Percentiles rank a stretch among this genome's conserved stretches.
Evolutionary conservation across 2,888 invertebrate genomes (phyloP).

Genomic region (Dicycla oo): DNA sequence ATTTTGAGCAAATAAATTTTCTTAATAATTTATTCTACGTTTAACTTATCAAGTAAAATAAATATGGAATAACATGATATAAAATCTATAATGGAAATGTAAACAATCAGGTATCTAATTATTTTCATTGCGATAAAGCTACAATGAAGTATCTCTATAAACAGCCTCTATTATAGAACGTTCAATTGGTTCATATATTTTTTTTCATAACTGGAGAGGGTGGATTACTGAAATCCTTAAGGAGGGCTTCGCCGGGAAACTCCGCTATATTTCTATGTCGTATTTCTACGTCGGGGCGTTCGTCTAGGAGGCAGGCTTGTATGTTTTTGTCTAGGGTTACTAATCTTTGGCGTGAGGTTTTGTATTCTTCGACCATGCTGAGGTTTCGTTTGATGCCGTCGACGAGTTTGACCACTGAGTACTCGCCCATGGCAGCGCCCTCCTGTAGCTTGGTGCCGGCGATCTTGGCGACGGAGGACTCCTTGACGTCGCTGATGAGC

Average conservation of each 20-base stretch:
- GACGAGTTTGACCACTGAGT: constrained; percentile 86
- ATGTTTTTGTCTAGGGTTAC: constrained; percentile 85
- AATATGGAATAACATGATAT: constrained; percentile 89
- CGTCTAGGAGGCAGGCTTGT: constrained; percentile 84
- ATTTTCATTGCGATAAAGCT: constrained; percentile 76
- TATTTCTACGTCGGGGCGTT: constrained; percentile 78
- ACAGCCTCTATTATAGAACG: constrained; percentile 77
- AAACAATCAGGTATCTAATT: constrained; percentile 87
- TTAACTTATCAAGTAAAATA: constrained; percentile 85
- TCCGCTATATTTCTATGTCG: constrained; percentile 76
- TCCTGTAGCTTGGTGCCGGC: constrained; percentile 87
- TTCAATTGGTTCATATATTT: constrained; percentile 75
- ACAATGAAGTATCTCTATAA: constrained; percentile 72
- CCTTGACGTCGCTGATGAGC: constrained; percentile 79
- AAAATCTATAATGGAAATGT: constrained; percentile 90
- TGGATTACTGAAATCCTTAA: constrained; percentile 78
- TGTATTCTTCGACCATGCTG: constrained; percentile 86
- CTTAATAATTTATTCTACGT: constrained; percentile 84
- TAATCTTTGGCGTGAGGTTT: constrained; percentile 79
- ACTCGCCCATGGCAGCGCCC: constrained; percentile 88
- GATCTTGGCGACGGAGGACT: constrained; percentile 83
- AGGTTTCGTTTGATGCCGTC: constrained; percentile 87
- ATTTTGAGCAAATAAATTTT: constrained; percentile 88
- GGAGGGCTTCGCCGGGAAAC: constrained; percentile 63
- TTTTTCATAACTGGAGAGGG: constrained; percentile 83